Evolutionary conservation across 2,797 vertebrate genomes (phyloP), one percentile per base, ranked within the genome.

Genomic region (Dendrocincla fuliginosa): DNA sequence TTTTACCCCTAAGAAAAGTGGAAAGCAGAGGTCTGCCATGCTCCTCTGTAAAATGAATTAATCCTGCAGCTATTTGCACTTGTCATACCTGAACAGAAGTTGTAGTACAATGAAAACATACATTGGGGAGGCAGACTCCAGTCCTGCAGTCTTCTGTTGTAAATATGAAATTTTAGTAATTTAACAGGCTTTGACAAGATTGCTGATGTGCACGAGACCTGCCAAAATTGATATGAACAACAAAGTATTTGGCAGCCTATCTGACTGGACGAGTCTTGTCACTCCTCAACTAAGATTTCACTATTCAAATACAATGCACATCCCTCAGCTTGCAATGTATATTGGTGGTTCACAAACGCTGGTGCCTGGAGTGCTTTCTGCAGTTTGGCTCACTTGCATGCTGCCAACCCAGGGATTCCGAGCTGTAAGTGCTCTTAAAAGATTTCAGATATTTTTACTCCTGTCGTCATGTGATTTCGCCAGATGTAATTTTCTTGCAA

Each of bases 121-220:
- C 5, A 5, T 37, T n/a, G 32, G 55, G 18, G 30, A 59, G 18
- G 32, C 37, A 90, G 32, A 56, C 77, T 81, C 73, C 78, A 46
- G 24, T 64, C 20, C 39, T 2, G 0, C 1, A 4, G 47, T 65
- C 59, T 55, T 87, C 49, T 14, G 16, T 37, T 1, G 0, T 50
- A 64, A 53, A 18, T 46, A 42, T 24, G 39, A 61, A 84, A 44
- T n/a, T 68, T 4, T 15, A 28, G 30, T 53, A 49, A 25, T 67
- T 84, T 50, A 78, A 71, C 13, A 9, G 17, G 23, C 22, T 86
- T 71, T 0, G 0, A 7, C 14, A 64, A 11, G 23, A 61, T 28
- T 76, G 30, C 32, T 50, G 28, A 7, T 32, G 16, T 73, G n/a
- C 27, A 18, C 0, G 3, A 63, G 44, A 35, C 35, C 27, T 81